Evolutionary conservation across 2,888 invertebrate species (phyloP).

Genomic region (Resseliella maxima): DNA sequence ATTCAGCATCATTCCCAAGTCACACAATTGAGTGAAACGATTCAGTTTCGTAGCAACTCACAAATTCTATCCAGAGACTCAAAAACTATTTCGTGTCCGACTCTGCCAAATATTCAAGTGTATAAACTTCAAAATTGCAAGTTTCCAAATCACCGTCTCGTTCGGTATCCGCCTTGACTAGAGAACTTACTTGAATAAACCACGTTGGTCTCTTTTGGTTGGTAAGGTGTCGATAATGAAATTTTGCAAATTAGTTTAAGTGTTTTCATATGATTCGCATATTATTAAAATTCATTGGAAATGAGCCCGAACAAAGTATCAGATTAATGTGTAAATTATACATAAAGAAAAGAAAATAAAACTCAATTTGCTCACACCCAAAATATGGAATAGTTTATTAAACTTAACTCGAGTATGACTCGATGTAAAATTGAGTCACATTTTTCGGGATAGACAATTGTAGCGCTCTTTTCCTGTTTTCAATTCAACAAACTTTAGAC

Average conservation of each 20-base stretch:
- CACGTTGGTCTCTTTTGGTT: too few relatives aligned
- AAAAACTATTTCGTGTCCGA: too few relatives aligned
- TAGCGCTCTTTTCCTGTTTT: background rate
- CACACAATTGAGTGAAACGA: background rate
- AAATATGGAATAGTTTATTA: conserved; percentile 24
- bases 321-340: background rate
- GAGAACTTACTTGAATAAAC: too few relatives aligned
- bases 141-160: too few relatives aligned
- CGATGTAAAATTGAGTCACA: background rate
- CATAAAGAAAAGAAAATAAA: background rate
- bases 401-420: background rate
- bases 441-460: too few relatives aligned
- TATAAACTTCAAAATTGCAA: too few relatives aligned
- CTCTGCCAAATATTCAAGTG: too few relatives aligned
- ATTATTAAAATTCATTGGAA: conserved; percentile 16
- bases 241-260: conserved; percentile 20
- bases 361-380: background rate
- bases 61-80: too few relatives aligned
- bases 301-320: background rate
- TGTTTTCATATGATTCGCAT: conserved; percentile 31
- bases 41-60: background rate
- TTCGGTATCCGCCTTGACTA: too few relatives aligned
- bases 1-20: background rate
- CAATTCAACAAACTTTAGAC: conserved; percentile 23
- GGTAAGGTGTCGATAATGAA: conserved; percentile 8